Conservation (phyloP, 2,797 vertebrate genomes). For the Tenualosa ilisha region DNA sequence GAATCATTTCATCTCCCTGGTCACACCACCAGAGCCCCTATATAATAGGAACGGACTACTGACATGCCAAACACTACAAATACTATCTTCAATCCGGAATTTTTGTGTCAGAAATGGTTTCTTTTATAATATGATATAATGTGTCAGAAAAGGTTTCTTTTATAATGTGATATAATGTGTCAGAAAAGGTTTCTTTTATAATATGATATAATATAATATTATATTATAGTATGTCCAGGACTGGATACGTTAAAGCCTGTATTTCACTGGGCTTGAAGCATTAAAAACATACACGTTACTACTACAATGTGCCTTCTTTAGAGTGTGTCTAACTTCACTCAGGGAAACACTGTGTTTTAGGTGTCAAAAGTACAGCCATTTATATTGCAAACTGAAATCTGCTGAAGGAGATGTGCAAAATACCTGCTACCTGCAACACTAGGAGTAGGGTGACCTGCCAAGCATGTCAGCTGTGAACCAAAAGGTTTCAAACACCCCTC, state of each 20-base stretch:
- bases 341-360: background rate
- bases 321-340: no score
- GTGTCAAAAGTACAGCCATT: background rate
- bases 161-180: no score
- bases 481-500: background rate
- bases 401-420: background rate
- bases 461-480: background rate
- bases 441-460: background rate
- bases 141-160: no score
- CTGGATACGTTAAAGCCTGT: no score
- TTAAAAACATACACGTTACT: no score
- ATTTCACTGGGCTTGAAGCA: no score
- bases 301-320: no score
- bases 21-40: background rate
- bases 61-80: background rate
- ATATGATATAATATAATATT: no score
- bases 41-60: background rate
- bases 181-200: no score
- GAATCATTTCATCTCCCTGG: background rate
- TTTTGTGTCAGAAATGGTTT: no score
- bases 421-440: background rate
- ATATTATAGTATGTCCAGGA: no score
- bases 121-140: no score
- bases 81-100: background rate
- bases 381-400: background rate